Evolutionary conservation across 2,888 invertebrate species (phyloP), one percentile per base, ranked within the genome.

Genomic region (Agrochola litura): DNA sequence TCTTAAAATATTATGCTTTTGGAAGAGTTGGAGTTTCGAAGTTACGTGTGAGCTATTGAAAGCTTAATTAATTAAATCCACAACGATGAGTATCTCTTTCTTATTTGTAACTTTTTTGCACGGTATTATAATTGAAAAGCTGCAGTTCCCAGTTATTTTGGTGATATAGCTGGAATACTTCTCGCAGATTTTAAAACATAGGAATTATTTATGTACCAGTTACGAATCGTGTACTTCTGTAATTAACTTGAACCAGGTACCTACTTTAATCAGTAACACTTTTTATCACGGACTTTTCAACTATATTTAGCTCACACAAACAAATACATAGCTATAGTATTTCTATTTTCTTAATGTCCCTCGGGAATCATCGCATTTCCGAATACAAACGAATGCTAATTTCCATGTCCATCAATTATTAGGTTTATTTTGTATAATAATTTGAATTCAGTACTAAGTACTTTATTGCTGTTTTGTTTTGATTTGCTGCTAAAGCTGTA

Each of bases 1-100:
- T 66, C 54, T 60, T 80, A 64, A 70, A 77, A 79, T 77, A 79
- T 83, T 65, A 16, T 49, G 19, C 43, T 78, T 71, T 71, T 54
- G 41, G 5, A 82, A 76, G 84, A 71, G 73, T 73, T 83, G 60
- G 3, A 65, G 68, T 19, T 54, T 58, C 16, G 2, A 41, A 65
- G 19, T 65, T 46, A 49, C 54, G 41, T 67, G 22, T 52, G 49
- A 43, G 43, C 14, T 22, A 1, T 14, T 19, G 16, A 43, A 5
- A 37, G 37, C 8, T 58, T 52, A 56, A 66, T 76, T 56, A 66
- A 66, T 76, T 56, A 56, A 49, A 2, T 30, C 30, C 30, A 30
- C 30, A 30, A 30, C 1, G 30, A 30, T 30, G 30, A 30, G 30
- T 30, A 30, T 30, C 30, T 37, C 10, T 60, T 37, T 46, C 12